Base-by-base conservation (phyloP, 1,140 invertebrate genomes). In the Penaeus indicus region DNA sequence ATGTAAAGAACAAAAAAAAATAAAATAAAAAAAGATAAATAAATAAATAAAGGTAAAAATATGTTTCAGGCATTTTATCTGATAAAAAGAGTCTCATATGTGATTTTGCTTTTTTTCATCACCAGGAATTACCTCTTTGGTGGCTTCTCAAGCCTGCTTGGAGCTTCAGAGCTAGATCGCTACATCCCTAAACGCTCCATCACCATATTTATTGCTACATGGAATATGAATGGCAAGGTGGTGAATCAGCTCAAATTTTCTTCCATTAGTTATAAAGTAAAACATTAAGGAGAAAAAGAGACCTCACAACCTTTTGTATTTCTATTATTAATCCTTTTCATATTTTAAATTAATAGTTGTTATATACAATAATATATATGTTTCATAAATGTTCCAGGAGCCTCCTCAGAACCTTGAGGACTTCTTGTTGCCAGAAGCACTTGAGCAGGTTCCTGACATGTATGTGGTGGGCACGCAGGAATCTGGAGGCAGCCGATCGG, bases 181-280 rank as follows among this genome's bases (percentile, higher is more conserved):
- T 96, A 97, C 42, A 95, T 99, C 91, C 97, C 97, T 10, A 95
- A 96, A 91, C 94, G 96, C 91, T 96, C 97, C 93, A 93, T 98
- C 0, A 96, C 95, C 90, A 95, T 99, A 90, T 98, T 97, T 94
- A 95, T 98, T 85, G 97, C 97, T 21, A 97, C 97, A 10, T 99
- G 98, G 98, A 99, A 99, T 93, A 98, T 99, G 97, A 98, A 98
- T 93, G 96, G 96, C 21, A 96, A 97, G 94, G 95, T 96, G 92
- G 93, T 92, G 69, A 91, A 27, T 38, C 32, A 25, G 64, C 54
- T 18, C 32, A 3, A 22, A 21, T 16, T 19, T 62, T 32, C 42
- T 61, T 38, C 22, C 47, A 54, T 19, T 64, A 91, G 21, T 21
- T 90, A 19, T 32, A 32, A 47, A 42, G 25, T 16, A 54, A 22